Base-by-base conservation (phyloP, 2,888 invertebrate species). In the Mimumesa dahlbomi region DNA sequence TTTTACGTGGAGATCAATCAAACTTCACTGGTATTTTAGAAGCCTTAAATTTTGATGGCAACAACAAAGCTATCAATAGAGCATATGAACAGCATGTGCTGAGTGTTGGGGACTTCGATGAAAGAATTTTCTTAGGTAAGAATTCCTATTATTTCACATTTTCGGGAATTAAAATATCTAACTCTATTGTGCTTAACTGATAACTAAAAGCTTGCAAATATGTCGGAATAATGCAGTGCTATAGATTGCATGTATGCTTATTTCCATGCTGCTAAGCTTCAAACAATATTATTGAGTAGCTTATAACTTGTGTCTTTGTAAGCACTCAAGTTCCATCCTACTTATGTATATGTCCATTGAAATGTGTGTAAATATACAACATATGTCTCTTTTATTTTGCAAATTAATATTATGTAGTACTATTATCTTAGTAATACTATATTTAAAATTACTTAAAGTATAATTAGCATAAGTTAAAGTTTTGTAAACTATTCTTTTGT, bases 61-160 rank as follows among this genome's bases (percentile, higher is more conserved):
- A 98, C 90, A 93, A 94, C 29, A 96, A 95, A 90, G 94, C 94
- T 79, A 91, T 98, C 36, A 96, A 95, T 80, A 95, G 94, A 88
- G 91, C 94, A 9, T 99, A 99, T 89, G 98, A 98, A 87, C 95
- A 95, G 54, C 96, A 95, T 89, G 95, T 98, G 19, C 91, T 98
- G 36, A 96, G 94, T 87, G 95, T 95, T 68, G 98, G 98, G 0
- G 97, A 98, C 89, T 96, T 99, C 89, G 99, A 99, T 89, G 99
- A 99, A 90, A 93, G 98, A 85, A 96, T 99, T 89, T 97, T 99
- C 90, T 92, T 98, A 84, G 95, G 95, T 92, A 72, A 54, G 11
- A 9, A 52, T 4, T 19, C 11, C 7, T 14, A 50, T 36, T 29
- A n/a, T 9, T 36, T 18, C 2, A 11, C 21, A 25, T 19, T 29